Evolutionary conservation across 2,797 vertebrate genomes (phyloP).

Genomic region (Simalia tracyae): DNA sequence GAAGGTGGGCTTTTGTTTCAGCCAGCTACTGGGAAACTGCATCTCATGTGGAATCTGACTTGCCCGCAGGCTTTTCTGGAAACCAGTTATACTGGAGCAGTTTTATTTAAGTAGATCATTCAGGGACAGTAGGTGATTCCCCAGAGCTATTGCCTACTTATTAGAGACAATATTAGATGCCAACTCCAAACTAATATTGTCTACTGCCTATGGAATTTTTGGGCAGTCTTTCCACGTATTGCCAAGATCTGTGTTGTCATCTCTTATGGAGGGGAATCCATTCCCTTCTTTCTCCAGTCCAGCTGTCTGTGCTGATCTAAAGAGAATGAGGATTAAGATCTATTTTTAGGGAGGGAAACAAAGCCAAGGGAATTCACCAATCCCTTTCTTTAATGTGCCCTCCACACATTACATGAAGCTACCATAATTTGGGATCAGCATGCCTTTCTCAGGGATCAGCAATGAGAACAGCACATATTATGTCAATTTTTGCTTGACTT

Average conservation of each 20-base stretch:
- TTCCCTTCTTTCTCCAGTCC: neutral
- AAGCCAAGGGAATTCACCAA: neutral
- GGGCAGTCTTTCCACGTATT: neutral
- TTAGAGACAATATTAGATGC: neutral
- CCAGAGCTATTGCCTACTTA: neutral
- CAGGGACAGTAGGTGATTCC: neutral
- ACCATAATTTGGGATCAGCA: neutral
- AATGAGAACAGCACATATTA: neutral
- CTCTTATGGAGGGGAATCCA: neutral
- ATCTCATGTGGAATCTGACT: neutral
- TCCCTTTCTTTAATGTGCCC: neutral
- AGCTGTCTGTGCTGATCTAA: neutral
- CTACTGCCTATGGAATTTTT: neutral
- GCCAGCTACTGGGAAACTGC: neutral
- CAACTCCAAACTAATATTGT: neutral
- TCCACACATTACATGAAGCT: neutral
- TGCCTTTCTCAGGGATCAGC: neutral
- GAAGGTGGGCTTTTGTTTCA: slow-evolving; percentile 6
- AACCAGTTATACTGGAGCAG: neutral
- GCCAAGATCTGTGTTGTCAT: neutral
- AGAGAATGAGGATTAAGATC: neutral
- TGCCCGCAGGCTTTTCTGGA: neutral
- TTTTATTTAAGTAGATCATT: neutral
- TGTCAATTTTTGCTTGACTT: neutral
- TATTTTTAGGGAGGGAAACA: neutral